Evolutionary conservation across 2,113 vertebrate species (phyloP).

Genomic region (Pluvialis apricaria): DNA sequence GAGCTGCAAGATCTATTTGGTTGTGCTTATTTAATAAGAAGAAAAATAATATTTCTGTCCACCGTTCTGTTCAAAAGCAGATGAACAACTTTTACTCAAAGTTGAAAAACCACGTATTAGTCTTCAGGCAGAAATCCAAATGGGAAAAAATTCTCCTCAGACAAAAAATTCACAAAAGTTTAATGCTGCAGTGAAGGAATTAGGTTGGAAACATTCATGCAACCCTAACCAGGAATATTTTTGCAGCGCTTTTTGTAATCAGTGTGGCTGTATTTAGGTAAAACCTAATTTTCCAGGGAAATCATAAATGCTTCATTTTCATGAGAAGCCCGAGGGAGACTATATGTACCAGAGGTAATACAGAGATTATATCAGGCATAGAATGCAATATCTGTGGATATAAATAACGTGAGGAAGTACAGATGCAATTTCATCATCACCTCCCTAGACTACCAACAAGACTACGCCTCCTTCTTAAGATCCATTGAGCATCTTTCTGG

Average conservation of each 20-base stretch:
- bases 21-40: neutral
- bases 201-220: neutral
- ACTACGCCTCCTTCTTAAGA: neutral
- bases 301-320: slow-evolving; percentile 35
- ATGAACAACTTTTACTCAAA: neutral
- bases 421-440: slow-evolving; percentile 31
- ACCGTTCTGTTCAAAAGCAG: neutral
- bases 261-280: slow-evolving; percentile 28
- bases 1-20: neutral
- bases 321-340: slow-evolving; percentile 14
- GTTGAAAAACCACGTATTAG: neutral
- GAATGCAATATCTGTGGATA: slow-evolving; percentile 1
- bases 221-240: neutral
- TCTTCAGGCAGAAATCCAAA: neutral
- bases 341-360: slow-evolving; percentile 20
- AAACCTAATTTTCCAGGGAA: slow-evolving; percentile 52
- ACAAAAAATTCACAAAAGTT: neutral
- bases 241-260: neutral
- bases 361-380: slow-evolving; percentile 3
- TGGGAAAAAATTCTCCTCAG: neutral
- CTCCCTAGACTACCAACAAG: neutral
- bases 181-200: neutral
- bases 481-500: neutral
- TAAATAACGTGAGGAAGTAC: slow-evolving; percentile 35
- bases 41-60: neutral